Conservation (phyloP, 2,113 vertebrate species). For the Heliornis fulica region DNA sequence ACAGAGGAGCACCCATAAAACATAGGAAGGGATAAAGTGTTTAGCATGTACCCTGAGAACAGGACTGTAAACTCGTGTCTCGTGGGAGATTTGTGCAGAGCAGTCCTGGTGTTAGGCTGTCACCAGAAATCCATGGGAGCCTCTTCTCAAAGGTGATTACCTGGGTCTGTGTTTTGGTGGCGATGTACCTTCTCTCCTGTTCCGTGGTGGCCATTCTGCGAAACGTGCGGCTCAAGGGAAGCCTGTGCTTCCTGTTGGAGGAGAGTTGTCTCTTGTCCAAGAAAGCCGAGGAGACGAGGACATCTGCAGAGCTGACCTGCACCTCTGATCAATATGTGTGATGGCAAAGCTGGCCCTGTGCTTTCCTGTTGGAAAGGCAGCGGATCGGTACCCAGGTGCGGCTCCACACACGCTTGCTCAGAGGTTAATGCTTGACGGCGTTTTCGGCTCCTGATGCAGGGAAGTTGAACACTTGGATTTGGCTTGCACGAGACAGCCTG, state of each 20-base stretch:
- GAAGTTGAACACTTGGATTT: fast-evolving
- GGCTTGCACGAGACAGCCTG: background rate
- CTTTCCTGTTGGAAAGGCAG: background rate
- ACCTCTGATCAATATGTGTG: fast-evolving
- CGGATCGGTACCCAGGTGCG: fast-evolving
- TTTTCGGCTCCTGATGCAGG: background rate
- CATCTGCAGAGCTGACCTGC: background rate
- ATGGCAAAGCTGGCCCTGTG: background rate
- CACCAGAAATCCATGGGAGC: background rate
- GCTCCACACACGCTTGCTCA: background rate
- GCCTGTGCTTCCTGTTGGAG: background rate
- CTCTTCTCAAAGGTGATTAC: background rate
- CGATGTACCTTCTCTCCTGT: background rate
- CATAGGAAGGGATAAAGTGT: background rate
- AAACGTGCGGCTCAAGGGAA: background rate
- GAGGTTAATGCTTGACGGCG: background rate
- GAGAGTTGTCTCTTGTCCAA: background rate
- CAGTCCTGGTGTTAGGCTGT: background rate
- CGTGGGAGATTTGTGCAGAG: background rate
- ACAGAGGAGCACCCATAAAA: background rate
- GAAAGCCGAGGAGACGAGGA: background rate
- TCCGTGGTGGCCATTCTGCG: background rate
- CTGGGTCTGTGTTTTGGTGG: background rate
- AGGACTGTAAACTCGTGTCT: background rate
- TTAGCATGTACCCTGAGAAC: background rate